A percentile compares a stretch with the other conserved stretches of the same genome.
These are phyloP conservation scores for Aplochiton taeniatus DNA, from an alignment of 2,797 vertebrate genomes.

Conservation along the genomic window DNA sequence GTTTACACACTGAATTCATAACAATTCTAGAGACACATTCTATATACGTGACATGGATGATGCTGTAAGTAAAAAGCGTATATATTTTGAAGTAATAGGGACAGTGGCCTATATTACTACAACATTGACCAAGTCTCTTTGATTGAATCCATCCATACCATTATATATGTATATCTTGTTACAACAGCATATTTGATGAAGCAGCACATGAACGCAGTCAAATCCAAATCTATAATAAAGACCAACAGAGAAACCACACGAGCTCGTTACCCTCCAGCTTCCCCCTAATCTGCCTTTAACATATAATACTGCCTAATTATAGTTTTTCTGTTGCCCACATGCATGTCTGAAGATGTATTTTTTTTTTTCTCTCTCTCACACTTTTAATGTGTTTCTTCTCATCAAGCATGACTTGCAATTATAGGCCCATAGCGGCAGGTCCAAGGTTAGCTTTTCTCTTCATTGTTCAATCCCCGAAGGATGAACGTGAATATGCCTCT, in stretches of 20 bases:
- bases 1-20: too few species aligned
- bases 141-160: background rate
- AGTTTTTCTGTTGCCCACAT: background rate
- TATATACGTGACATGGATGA: background rate
- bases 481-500: too few species aligned
- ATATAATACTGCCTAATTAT: background rate
- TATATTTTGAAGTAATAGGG: background rate
- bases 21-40: background rate
- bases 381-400: conserved; percentile 5
- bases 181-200: background rate
- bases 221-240: too few species aligned
- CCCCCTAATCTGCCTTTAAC: too few species aligned
- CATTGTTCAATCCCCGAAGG: background rate
- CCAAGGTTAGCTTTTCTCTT: conserved; percentile 5
- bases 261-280: too few species aligned
- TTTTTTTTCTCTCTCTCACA: background rate
- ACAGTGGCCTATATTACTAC: background rate
- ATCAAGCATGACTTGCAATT: conserved; percentile 22
- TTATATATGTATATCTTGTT: background rate
- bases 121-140: background rate
- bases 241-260: too few species aligned
- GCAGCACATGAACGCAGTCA: too few species aligned
- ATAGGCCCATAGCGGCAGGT: background rate
- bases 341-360: background rate
- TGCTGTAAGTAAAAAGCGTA: background rate